Evolutionary conservation across 2,113 vertebrate genomes (phyloP).

Genomic region (Perca schrenkii): DNA sequence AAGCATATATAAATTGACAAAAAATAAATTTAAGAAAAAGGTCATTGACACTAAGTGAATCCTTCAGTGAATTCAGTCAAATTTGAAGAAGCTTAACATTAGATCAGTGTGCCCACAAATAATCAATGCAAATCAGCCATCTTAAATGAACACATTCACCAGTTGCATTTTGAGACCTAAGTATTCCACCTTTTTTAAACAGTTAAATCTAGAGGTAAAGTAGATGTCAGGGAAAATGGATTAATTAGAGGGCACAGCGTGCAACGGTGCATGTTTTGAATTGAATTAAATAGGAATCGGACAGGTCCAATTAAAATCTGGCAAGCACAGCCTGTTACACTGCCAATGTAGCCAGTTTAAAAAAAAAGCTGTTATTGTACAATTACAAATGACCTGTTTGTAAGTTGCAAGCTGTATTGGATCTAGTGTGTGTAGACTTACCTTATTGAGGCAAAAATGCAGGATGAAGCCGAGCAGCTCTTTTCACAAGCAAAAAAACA

Average conservation of each 20-base stretch:
- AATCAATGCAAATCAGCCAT: neutral
- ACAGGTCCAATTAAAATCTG: neutral
- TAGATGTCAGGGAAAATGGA: neutral
- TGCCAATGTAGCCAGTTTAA: neutral
- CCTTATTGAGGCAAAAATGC: slow-evolving; percentile 12
- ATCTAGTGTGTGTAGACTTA: slow-evolving; percentile 27
- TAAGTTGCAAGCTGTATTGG: neutral
- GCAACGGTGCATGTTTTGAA: neutral
- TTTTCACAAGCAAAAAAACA: slow-evolving; percentile 7
- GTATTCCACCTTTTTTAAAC: neutral
- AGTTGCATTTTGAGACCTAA: slow-evolving; percentile 10
- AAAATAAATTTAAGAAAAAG: neutral
- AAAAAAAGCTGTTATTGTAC: too few species aligned
- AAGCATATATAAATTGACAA: neutral
- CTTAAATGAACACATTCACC: neutral
- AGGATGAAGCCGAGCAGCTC: slow-evolving; percentile 8
- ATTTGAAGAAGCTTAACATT: neutral
- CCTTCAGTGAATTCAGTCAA: neutral
- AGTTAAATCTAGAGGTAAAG: neutral
- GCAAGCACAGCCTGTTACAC: neutral
- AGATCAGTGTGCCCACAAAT: neutral
- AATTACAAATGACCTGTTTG: neutral
- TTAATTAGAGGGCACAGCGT: neutral
- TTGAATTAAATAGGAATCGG: neutral
- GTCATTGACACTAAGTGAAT: neutral